Evolutionary conservation across 1,140 invertebrate species (phyloP).

Genomic region (Euschistus heros): DNA sequence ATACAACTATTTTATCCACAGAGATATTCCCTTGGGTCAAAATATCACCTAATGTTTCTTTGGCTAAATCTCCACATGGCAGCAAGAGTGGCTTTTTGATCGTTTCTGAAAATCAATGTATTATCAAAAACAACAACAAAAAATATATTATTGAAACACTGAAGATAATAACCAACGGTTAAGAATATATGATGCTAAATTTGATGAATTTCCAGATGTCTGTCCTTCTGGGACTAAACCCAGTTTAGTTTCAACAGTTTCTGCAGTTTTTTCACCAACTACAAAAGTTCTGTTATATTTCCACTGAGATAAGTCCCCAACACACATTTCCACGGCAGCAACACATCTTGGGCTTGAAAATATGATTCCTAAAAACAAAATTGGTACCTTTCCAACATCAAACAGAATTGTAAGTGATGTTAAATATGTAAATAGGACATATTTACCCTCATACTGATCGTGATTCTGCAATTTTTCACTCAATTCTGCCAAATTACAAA

Average conservation of each 20-base stretch:
- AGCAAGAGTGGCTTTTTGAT: not conserved
- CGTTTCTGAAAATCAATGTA: not conserved
- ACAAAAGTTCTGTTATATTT: not conserved
- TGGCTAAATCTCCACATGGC: conserved; percentile 5
- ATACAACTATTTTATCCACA: not conserved
- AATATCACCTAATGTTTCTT: not conserved
- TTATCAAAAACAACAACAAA: not conserved
- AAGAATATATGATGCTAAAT: not conserved
- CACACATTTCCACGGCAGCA: not conserved
- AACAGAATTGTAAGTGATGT: not conserved
- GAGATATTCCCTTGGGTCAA: not conserved
- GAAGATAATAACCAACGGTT: not conserved
- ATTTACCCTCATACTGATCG: not conserved
- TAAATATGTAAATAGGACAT: not conserved
- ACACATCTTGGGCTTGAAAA: conserved; percentile 1
- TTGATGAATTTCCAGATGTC: not conserved
- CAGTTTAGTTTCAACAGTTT: not conserved
- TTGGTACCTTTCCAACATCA: not conserved
- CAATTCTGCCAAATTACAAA: not conserved
- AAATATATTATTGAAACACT: not conserved
- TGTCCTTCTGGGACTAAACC: not conserved
- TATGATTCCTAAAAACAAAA: not conserved
- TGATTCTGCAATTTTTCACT: not conserved
- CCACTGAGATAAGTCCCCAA: not conserved
- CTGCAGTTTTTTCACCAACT: conserved; percentile 2